Base-by-base conservation (phyloP, 2,888 invertebrate genomes). In the Nymphalis polychloros region DNA sequence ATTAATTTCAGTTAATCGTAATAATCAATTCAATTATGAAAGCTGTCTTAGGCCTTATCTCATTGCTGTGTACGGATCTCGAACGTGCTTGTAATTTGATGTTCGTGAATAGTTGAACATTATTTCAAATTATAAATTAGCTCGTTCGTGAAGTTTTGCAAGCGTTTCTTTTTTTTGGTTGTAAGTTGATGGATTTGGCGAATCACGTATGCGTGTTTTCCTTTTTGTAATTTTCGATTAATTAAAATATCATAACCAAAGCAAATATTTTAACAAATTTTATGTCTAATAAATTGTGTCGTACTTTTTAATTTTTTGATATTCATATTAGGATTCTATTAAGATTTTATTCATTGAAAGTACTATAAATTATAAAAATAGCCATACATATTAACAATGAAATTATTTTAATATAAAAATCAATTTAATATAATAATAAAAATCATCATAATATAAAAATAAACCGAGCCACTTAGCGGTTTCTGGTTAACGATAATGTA, bases 1-100 rank as follows among this genome's bases (percentile, higher is more conserved):
- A 85, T 83, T 81, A 79, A 72, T 77, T 75, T 77, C 76, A 78
- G 74, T 64, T 70, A 71, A 68, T 69, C 49, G 70, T 57, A 57
- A 57, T 69, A 73, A 75, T 74, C 71, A 72, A 75, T 76, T 74
- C 72, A 48, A 74, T 70, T 69, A 74, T 72, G 75, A 77, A 77
- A 77, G 74, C 75, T 72, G 27, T 65, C 69, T 72, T 67, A 76
- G 75, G 75, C 64, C 67, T 73, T 72, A 73, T 71, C 74, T 67
- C 72, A 65, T 76, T 77, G 76, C 65, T 52, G 75, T 76, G 35
- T 46, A 50, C 49, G 13, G 49, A 59, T 59, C 59, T 63, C 46
- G 48, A 75, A 77, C 73, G 74, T 75, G 75, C 61, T 63, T 67
- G 65, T 75, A 71, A 77, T 76, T 77, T 73, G 75, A 68, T 53